Evolutionary conservation across 2,797 vertebrate genomes (phyloP), one percentile per base, ranked within the genome.

Genomic region (Gymnopithys bicolor): DNA sequence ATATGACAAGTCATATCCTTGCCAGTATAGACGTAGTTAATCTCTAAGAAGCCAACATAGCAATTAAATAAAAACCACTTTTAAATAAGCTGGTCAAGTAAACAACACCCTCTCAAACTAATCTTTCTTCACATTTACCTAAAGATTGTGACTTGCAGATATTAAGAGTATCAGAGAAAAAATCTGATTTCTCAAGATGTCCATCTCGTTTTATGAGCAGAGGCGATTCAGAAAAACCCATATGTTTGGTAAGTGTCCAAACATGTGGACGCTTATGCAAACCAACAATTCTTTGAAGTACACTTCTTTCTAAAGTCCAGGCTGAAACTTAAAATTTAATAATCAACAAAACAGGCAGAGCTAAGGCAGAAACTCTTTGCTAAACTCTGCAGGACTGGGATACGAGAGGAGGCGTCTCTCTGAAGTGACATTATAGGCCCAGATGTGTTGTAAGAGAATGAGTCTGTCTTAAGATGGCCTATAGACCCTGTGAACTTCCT

Each of bases 251-350:
- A 93, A 92, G 37, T 27, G 56, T 95, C 91, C 95, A 94, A 94
- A 94, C 94, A 95, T 93, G 85, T 95, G 94, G 92, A 95, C 4
- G 25, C 84, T 93, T 92, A 84, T 81, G 91, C 92, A 94, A 95
- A 96, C 87, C 87, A 96, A 95, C 76, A 84, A 75, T 88, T 95
- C 94, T 96, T 95, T 96, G 94, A 96, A 96, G 92, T 96, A 43
- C 5, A 1, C 64, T 92, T 71, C 68, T 91, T 91, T 94, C 87
- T 69, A 91, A 93, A 95, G 84, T 88, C 76, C 89, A 81, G 55
- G 76, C 87, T 73, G 94, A 93, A 97, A 92, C 73, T 84, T 88
- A 90, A 93, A 83, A 92, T 93, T 94, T 89, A 96, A 96, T 95
- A 92, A 95, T 91, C 93, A 95, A 95, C 84, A 89, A 86, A 96